Percentiles rank a stretch among this genome's conserved stretches.
Conservation (phyloP, 2,888 invertebrate species). For the Apamea epomidion region DNA sequence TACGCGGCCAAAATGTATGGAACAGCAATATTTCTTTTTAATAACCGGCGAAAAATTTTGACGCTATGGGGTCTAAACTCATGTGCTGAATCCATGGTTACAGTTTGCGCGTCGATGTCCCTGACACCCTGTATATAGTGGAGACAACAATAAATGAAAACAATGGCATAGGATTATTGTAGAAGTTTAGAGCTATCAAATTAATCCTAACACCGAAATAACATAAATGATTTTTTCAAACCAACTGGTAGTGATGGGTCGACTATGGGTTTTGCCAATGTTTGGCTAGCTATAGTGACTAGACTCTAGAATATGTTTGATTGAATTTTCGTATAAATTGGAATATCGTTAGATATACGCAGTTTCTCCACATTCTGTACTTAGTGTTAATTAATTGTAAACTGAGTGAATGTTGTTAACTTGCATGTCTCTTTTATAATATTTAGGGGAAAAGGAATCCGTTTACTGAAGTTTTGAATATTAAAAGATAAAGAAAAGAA, state of each 20-base stretch:
- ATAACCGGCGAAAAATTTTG: too few species aligned
- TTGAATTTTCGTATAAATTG: too few species aligned
- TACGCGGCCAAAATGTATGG: too few species aligned
- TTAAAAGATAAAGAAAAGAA: too few species aligned
- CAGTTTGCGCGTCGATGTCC: too few species aligned
- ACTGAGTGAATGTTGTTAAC: background rate
- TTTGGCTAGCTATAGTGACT: background rate
- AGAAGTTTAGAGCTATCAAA: background rate
- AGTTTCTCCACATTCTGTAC: background rate
- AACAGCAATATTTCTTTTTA: too few species aligned
- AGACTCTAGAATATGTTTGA: too few species aligned
- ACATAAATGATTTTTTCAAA: too few species aligned
- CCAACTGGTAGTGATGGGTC: too few species aligned
- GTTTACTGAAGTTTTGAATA: background rate
- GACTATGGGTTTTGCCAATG: background rate
- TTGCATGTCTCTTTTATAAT: background rate
- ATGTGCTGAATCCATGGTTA: too few species aligned
- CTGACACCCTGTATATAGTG: background rate
- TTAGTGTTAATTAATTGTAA: background rate
- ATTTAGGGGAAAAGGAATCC: background rate
- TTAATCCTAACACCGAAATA: background rate
- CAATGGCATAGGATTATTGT: background rate
- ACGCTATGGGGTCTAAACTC: too few species aligned
- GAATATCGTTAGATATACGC: background rate
- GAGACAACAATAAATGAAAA: background rate